Base-by-base conservation (phyloP, 2,888 invertebrate genomes). In the Alsophila aescularia region DNA sequence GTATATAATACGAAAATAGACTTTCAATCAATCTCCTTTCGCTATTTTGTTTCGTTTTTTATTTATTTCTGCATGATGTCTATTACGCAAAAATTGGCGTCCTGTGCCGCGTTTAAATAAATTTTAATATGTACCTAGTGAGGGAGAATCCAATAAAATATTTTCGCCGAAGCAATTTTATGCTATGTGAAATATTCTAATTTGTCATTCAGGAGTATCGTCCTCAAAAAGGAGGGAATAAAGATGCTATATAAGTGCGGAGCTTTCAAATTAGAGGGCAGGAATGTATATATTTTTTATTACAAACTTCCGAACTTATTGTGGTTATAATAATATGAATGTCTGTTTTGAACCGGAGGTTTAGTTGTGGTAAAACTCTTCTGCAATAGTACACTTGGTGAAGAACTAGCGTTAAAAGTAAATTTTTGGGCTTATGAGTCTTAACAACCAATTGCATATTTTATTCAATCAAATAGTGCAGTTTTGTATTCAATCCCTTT, bases 131-230 rank as follows among this genome's bases (percentile, higher is more conserved):
- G 32, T 35, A 21, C 36, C 41, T n/a, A 64, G 69, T 70, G 73
- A 77, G 72, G 72, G 66, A 66, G 65, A 73, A 82, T 82, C 81
- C 80, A 80, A 83, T 84, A 81, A 81, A 80, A 80, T 70, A 72
- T 77, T 75, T 67, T 67, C n/a, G 52, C 55, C 66, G 67, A 67
- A 70, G 76, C 78, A 81, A 82, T 81, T 83, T 80, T 66, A 75
- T 75, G 75, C 77, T 78, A 75, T 64, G 75, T 63, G 72, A 75
- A 77, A 77, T 73, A 73, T 79, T 72, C 79, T 84, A 85, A 86
- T 87, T 87, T 86, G 85, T 87, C 85, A 84, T 85, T 85, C 79
- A 80, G 73, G 67, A 83, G 81, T 81, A 77, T 79, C 79, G 73
- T 73, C 70, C 77, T 78, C 73, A 79, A 71, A 70, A 67, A 51